These are phyloP conservation scores for Portevinia maculata DNA, from an alignment of 2,888 invertebrate genomes.

Conservation along the genomic window DNA sequence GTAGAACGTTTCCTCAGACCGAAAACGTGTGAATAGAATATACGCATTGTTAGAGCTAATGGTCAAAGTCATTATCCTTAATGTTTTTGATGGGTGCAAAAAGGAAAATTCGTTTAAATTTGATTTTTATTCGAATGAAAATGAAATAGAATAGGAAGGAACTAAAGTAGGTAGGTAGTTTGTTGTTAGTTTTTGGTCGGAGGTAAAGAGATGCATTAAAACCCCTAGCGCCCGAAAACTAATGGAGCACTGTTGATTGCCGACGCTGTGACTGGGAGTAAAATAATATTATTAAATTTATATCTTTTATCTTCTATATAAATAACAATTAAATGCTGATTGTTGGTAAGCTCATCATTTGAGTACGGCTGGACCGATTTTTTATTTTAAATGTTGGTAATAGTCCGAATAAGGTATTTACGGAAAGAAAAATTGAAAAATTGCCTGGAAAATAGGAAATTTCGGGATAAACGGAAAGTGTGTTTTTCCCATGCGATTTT, in stretches of 20 bases:
- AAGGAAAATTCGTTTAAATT: conserved; percentile 70
- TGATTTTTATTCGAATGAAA: conserved; percentile 64
- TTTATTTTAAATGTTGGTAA: too few species aligned
- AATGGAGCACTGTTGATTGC: conserved; percentile 19
- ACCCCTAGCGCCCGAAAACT: conserved; percentile 21
- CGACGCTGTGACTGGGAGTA: background rate
- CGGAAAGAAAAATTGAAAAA: too few species aligned
- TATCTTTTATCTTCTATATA: too few species aligned
- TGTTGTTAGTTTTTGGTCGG: background rate
- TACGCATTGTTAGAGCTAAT: conserved; percentile 70
- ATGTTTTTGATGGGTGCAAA: conserved; percentile 72
- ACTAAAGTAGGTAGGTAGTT: conserved; percentile 1
- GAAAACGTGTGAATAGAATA: conserved; percentile 69
- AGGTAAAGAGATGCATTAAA: conserved; percentile 22
- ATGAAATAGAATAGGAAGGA: conserved; percentile 29
- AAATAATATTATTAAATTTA: conserved; percentile 4
- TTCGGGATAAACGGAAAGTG: too few species aligned
- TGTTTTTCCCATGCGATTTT: too few species aligned
- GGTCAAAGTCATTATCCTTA: conserved; percentile 73
- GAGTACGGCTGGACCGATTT: too few species aligned
- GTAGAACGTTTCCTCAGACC: conserved; percentile 21
- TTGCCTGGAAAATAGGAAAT: too few species aligned
- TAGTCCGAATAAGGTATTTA: too few species aligned
- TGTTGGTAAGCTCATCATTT: too few species aligned
- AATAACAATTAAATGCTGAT: too few species aligned